These are phyloP conservation scores for Ia io DNA, from an alignment of 2,113 vertebrate genomes.

Conservation along the genomic window DNA sequence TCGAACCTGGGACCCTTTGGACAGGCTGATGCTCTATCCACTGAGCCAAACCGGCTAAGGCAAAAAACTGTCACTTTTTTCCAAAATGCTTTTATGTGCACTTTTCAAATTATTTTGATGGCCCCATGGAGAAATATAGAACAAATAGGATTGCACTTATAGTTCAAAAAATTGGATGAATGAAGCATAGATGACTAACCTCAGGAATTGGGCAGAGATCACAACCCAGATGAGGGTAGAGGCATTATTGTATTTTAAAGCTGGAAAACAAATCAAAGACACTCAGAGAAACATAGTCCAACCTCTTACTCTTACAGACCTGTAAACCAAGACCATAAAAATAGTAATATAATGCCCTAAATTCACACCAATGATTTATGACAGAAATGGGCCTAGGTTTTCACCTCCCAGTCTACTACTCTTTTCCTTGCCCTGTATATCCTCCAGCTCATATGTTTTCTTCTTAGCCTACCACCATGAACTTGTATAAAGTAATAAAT, in stretches of 20 bases:
- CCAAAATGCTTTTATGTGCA: neutral
- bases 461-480: neutral
- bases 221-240: neutral
- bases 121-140: neutral
- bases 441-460: neutral
- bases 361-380: neutral
- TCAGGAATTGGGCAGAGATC: neutral
- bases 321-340: neutral
- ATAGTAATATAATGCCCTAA: neutral
- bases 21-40: too few relatives aligned
- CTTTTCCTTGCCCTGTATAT: neutral
- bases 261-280: neutral
- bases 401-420: neutral
- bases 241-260: conserved; percentile 18
- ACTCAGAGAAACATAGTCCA: neutral
- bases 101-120: neutral
- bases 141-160: neutral
- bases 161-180: neutral
- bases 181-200: neutral
- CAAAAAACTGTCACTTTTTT: neutral
- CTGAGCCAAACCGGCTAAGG: too few relatives aligned
- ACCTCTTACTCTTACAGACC: neutral
- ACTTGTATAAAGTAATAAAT: neutral
- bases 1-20: too few relatives aligned
- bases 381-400: neutral